These are phyloP conservation scores for Willisornis vidua DNA, from an alignment of 2,113 vertebrate species.

Conservation along the genomic window DNA sequence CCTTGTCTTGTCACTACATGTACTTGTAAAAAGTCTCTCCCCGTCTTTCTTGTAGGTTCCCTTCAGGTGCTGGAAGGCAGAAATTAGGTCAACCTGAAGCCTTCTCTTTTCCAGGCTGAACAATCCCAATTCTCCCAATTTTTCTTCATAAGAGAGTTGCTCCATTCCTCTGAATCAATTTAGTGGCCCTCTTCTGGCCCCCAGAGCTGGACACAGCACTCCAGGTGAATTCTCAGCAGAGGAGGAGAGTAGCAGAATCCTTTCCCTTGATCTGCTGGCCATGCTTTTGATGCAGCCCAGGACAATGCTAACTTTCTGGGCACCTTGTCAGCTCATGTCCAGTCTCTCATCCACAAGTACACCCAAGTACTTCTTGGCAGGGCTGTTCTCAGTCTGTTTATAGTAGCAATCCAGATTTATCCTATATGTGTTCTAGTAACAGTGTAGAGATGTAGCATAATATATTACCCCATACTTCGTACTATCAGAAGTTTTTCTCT, in stretches of 20 bases:
- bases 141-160: not conserved
- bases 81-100: not conserved
- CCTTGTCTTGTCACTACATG: not conserved
- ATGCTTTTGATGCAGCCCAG: fast-evolving
- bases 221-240: not conserved
- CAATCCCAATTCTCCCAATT: not conserved
- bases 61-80: not conserved
- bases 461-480: not conserved
- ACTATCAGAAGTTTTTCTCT: not conserved
- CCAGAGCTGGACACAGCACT: not conserved
- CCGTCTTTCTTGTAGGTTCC: not conserved
- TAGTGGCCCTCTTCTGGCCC: not conserved
- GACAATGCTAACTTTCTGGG: not conserved
- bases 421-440: not conserved
- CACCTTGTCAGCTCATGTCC: not conserved
- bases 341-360: not conserved
- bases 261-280: no score
- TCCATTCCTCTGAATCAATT: not conserved
- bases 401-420: not conserved
- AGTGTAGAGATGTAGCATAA: not conserved
- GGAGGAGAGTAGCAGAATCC: not conserved
- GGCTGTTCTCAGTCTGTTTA: not conserved
- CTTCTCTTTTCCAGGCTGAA: not conserved
- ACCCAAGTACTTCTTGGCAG: not conserved
- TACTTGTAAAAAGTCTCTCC: not conserved